Conservation (phyloP, 2,113 vertebrate genomes). For the Coptodon bakossiorum region DNA sequence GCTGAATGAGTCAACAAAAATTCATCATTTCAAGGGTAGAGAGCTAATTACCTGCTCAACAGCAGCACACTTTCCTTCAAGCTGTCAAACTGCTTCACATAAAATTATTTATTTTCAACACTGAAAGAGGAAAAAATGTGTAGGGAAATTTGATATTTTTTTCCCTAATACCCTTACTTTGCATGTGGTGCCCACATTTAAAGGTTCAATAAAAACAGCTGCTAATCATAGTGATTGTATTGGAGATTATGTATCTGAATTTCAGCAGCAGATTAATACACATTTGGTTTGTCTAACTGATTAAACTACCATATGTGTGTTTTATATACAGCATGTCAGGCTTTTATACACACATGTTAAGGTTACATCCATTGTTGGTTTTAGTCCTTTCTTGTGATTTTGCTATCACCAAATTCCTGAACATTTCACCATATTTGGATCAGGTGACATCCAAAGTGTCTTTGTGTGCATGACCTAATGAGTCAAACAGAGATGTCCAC, state of each 20-base stretch:
- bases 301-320: background rate
- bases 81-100: background rate
- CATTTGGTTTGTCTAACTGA: background rate
- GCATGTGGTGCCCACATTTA: background rate
- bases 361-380: background rate
- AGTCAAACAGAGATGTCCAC: constrained; percentile 26
- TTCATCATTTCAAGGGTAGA: background rate
- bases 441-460: background rate
- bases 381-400: background rate
- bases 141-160: background rate
- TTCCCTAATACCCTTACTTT: background rate
- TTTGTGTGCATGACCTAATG: background rate
- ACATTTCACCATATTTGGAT: background rate
- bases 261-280: background rate
- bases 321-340: background rate
- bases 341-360: background rate
- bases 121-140: background rate
- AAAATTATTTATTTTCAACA: background rate
- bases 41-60: background rate
- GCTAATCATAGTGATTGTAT: background rate
- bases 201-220: background rate
- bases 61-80: background rate
- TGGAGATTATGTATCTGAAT: background rate
- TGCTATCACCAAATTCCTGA: background rate
- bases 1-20: background rate